Percentiles rank a stretch among this genome's conserved stretches.
Evolutionary conservation across 2,888 invertebrate species (phyloP).

Genomic region (Eristalinus sepulchralis): DNA sequence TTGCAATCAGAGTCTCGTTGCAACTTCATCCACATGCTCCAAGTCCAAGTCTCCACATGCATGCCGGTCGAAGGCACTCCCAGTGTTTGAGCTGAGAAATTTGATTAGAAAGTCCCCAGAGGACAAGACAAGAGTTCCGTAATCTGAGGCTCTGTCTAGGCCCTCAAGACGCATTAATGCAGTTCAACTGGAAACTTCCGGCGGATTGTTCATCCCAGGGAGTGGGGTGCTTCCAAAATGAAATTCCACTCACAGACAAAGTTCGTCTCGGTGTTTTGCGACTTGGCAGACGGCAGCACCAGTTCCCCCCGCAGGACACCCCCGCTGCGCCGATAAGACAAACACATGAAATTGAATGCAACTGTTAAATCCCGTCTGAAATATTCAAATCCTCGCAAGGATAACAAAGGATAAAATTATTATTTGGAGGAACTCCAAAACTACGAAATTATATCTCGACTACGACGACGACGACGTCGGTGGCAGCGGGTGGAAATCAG

Average conservation of each 20-base stretch:
- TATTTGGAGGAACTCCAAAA: conserved; percentile 66
- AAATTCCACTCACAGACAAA: conserved; percentile 26
- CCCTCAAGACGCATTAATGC: conserved; percentile 16
- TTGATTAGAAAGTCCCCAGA: conserved; percentile 10
- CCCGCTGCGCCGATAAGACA: conserved; percentile 29
- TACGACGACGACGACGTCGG: not conserved
- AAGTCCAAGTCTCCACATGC: not conserved
- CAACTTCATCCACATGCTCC: not conserved
- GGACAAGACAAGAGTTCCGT: not conserved
- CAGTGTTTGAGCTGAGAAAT: not conserved
- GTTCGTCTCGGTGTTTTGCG: not conserved
- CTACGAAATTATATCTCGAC: conserved; percentile 53
- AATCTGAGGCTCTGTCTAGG: conserved; percentile 4
- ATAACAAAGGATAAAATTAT: conserved; percentile 66
- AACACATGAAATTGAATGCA: conserved; percentile 51
- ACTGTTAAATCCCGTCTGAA: conserved; percentile 57
- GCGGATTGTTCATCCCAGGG: not conserved
- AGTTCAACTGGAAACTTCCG: not conserved
- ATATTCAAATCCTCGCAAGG: conserved; percentile 63
- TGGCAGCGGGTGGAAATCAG: conserved; percentile 9
- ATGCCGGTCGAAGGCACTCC: not conserved
- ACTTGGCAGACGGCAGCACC: conserved; percentile 1
- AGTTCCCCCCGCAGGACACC: conserved; percentile 33
- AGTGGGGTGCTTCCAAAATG: not conserved
- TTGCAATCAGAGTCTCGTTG: not conserved